Conservation (phyloP, 2,113 vertebrate genomes). For the Elachura formosa region DNA sequence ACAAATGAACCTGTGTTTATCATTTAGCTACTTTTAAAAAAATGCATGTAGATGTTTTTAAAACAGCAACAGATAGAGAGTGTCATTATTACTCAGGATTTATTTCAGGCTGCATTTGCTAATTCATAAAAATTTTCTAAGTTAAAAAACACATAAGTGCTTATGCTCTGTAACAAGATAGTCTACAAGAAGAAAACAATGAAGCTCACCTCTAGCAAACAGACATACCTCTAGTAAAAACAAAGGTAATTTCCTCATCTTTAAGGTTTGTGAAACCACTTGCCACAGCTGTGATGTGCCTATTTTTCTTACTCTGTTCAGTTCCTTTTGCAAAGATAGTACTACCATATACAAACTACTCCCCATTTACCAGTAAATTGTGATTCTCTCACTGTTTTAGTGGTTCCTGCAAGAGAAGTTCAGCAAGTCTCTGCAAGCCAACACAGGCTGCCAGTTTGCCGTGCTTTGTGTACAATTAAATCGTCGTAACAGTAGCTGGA, state of each 20-base stretch:
- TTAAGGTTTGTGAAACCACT: background rate
- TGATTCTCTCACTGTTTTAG: background rate
- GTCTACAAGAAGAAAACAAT: background rate
- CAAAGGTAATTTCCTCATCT: background rate
- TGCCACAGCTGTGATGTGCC: background rate
- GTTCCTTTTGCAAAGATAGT: background rate
- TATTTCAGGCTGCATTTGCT: background rate
- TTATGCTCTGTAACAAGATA: background rate
- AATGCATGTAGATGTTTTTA: background rate
- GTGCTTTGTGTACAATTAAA: background rate
- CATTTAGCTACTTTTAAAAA: background rate
- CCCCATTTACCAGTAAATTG: background rate
- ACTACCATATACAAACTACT: background rate
- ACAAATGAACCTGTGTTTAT: background rate
- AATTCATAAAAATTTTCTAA: background rate
- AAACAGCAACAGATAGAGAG: background rate
- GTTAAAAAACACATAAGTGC: background rate
- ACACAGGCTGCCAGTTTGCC: background rate
- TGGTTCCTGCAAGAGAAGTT: background rate
- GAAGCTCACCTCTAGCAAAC: background rate
- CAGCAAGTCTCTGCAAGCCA: background rate
- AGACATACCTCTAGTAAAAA: background rate
- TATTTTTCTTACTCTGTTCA: background rate
- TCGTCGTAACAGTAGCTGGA: background rate
- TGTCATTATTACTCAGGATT: background rate